Base-by-base conservation (phyloP, 2,797 vertebrate genomes). In the Hypotaenidia okinawae region DNA sequence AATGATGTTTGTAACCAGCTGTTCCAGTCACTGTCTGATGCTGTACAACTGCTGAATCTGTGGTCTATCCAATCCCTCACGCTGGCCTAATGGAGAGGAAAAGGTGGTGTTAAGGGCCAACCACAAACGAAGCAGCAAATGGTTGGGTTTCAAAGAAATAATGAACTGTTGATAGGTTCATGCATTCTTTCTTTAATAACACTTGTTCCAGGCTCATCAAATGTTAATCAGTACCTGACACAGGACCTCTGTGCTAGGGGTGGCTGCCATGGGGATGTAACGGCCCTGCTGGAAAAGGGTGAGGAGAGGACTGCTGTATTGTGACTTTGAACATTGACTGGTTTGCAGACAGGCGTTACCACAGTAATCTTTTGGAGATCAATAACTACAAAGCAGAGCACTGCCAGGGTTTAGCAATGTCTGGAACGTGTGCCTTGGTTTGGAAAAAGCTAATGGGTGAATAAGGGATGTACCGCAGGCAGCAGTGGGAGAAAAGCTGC, bases 51-150 rank as follows among this genome's bases (percentile, higher is more conserved):
- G 61, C 49, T 33, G 74, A 39, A 6, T 55, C 11, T 0, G 1
- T 0, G 1, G 15, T 23, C 52, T 47, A 3, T n/a, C 16, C 67
- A 35, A 7, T 23, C 32, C 9, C 33, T 35, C 4, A n/a, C 47
- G 2, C 13, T 23, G 18, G 25, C n/a, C 35, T 32, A 18, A 35
- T 3, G 14, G 30, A 52, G 43, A 63, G 16, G 43, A 37, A 30
- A 37, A 45, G 13, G 43, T 25, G 57, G 22, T 73, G 25, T n/a
- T 30, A 11, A 49, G 39, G 35, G 32, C 23, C 41, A 69, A 2
- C 14, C 35, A 18, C 27, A 17, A 33, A 13, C 15, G 32, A 67
- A 4, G 5, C 32, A 62, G 19, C 33, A 57, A 28, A 62, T 57
- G 27, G 16, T 4, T 55, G 33, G 30, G 11, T 55, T 80, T 80